Conservation (phyloP, 2,888 invertebrate species). For the Caenorhabditis plicata region DNA sequence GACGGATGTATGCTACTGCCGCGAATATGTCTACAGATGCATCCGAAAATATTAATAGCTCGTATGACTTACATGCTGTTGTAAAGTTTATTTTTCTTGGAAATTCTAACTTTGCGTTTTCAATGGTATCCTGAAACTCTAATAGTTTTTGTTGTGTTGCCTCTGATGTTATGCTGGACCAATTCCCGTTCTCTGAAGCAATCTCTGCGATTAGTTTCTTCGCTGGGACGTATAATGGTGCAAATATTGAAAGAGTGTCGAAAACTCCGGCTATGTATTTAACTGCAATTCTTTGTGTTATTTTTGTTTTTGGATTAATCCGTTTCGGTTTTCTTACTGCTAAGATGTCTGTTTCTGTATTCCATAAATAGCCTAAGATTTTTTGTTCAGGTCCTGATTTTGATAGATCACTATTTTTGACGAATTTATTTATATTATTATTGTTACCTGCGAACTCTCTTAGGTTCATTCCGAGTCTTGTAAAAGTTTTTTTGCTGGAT, state of each 20-base stretch:
- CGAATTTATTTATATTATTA: not conserved
- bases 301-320: not conserved
- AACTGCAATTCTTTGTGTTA: not conserved
- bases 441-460: not conserved
- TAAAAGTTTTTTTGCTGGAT: not conserved
- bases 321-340: not conserved
- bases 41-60: slow-evolving; percentile 4
- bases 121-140: not conserved
- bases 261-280: not conserved
- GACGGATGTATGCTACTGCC: not conserved
- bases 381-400: not conserved
- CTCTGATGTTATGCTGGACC: not conserved
- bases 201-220: slow-evolving; percentile 1
- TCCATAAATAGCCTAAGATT: slow-evolving; percentile 2
- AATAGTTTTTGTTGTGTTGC: not conserved
- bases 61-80: not conserved
- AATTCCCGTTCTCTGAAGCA: not conserved
- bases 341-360: not conserved
- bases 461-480: not conserved
- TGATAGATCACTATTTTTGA: not conserved
- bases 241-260: slow-evolving; percentile 1
- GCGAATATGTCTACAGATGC: slow-evolving; percentile 8
- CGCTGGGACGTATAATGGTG: slow-evolving; percentile 2
- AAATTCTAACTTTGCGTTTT: not conserved
- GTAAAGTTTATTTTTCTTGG: not conserved